phyloP scores from a whole-genome alignment of 2,888 invertebrate species.

The Drosophila nr. fundita region DNA sequence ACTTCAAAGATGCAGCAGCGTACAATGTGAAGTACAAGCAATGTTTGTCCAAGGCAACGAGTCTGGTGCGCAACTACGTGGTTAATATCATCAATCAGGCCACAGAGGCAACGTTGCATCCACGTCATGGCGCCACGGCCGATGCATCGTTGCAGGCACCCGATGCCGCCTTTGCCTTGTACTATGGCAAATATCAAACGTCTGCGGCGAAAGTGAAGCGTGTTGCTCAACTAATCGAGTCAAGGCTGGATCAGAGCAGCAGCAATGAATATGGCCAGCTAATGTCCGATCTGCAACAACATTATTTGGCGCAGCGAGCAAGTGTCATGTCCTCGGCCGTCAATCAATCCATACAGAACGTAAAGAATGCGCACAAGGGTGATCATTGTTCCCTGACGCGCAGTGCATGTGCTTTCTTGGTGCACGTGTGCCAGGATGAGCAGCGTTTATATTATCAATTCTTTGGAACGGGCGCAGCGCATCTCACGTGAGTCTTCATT shows the following conservation, averaged over 20 bases:
- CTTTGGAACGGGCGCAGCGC: conserved; percentile 89
- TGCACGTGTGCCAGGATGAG: conserved; percentile 98
- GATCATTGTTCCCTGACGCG: conserved; percentile 94
- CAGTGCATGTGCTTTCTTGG: conserved; percentile 94
- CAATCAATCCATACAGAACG: conserved; percentile 88
- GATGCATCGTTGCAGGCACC: conserved; percentile 80
- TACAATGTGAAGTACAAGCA: conserved; percentile 94
- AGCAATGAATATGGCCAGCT: conserved; percentile 91
- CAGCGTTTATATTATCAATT: conserved; percentile 96
- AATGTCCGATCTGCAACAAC: conserved; percentile 92
- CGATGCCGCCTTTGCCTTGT: conserved; percentile 92
- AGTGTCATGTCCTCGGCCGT: conserved; percentile 90
- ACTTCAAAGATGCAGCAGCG: conserved; percentile 93
- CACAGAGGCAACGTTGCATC: conserved; percentile 89
- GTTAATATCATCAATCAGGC: conserved; percentile 91
- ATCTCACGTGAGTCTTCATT: conserved; percentile 87
- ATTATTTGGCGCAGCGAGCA: conserved; percentile 91
- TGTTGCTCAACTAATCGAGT: conserved; percentile 93
- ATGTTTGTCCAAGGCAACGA: conserved; percentile 92
- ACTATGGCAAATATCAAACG: conserved; percentile 97
- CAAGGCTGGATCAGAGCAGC: conserved; percentile 89
- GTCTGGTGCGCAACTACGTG: conserved; percentile 92
- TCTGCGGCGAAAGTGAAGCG: conserved; percentile 94
- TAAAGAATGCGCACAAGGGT: conserved; percentile 88
- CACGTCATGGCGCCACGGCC: conserved; percentile 58